Percentiles rank a stretch among this genome's conserved stretches.
Conservation (phyloP, 2,113 vertebrate genomes). For the Clinocottus analis region DNA sequence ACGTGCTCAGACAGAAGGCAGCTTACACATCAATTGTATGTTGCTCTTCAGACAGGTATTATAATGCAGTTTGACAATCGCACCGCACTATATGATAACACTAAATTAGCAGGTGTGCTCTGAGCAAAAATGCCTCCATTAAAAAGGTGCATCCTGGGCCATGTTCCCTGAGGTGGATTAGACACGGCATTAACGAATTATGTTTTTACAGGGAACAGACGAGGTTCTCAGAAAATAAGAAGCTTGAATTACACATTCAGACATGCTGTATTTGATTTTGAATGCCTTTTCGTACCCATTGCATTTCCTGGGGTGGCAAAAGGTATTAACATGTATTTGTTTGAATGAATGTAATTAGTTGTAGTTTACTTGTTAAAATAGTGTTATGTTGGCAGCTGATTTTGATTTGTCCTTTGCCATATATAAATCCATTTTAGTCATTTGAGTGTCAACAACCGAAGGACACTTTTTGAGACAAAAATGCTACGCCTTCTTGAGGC, state of each 20-base stretch:
- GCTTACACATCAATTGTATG: conserved; percentile 39
- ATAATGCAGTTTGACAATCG: conserved; percentile 64
- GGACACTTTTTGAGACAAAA: background rate
- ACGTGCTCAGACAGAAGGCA: conserved; percentile 51
- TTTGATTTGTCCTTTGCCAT: background rate
- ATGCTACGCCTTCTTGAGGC: background rate
- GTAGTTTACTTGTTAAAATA: background rate
- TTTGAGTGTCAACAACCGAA: background rate
- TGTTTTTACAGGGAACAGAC: conserved; percentile 43
- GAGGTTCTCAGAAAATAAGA: conserved; percentile 29
- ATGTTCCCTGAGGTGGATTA: conserved; percentile 70
- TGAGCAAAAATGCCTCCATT: conserved; percentile 62
- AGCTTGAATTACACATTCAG: conserved; percentile 9
- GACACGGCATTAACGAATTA: conserved; percentile 62
- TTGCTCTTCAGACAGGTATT: conserved; percentile 64
- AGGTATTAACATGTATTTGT: background rate
- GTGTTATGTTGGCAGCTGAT: background rate
- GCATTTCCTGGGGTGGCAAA: background rate
- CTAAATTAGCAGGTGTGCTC: conserved; percentile 70
- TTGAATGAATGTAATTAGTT: background rate
- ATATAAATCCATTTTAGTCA: background rate
- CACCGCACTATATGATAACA: conserved; percentile 45
- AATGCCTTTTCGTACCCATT: background rate
- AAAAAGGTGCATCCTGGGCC: conserved; percentile 52
- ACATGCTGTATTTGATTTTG: background rate